Evolutionary conservation across 2,113 vertebrate species (phyloP).

Genomic region (Myiozetetes cayanensis): DNA sequence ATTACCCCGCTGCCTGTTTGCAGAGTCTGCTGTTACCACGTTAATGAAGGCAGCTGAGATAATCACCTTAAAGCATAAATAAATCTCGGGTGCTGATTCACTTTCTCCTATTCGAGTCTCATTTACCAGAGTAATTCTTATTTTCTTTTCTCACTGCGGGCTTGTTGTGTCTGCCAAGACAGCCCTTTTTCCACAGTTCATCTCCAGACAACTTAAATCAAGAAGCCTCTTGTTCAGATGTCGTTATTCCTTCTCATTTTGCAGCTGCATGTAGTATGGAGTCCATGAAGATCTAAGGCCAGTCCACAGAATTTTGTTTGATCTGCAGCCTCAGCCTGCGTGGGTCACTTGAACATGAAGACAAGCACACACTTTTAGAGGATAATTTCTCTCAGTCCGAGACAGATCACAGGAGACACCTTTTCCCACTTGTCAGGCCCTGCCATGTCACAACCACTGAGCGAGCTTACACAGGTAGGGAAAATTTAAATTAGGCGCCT

Average conservation of each 20-base stretch:
- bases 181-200: not conserved
- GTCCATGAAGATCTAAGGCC: not conserved
- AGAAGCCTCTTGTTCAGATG: not conserved
- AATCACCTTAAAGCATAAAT: slow-evolving; percentile 59
- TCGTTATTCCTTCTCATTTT: not conserved
- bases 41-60: slow-evolving; percentile 52
- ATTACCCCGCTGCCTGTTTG: not conserved
- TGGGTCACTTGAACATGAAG: not conserved
- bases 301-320: not conserved
- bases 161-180: slow-evolving; percentile 16
- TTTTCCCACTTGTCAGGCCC: not conserved
- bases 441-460: not conserved
- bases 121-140: slow-evolving; percentile 6
- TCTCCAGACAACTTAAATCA: not conserved
- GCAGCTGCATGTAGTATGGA: not conserved
- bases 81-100: slow-evolving; percentile 35
- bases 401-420: not conserved
- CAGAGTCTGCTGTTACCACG: slow-evolving; percentile 34
- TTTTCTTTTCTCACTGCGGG: not conserved
- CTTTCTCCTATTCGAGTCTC: slow-evolving; percentile 18
- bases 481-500: not conserved
- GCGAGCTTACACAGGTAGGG: accelerated
- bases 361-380: accelerated
- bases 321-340: not conserved
- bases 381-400: not conserved